Base-by-base conservation (phyloP, 2,888 invertebrate genomes). In the Tinea semifulvella region DNA sequence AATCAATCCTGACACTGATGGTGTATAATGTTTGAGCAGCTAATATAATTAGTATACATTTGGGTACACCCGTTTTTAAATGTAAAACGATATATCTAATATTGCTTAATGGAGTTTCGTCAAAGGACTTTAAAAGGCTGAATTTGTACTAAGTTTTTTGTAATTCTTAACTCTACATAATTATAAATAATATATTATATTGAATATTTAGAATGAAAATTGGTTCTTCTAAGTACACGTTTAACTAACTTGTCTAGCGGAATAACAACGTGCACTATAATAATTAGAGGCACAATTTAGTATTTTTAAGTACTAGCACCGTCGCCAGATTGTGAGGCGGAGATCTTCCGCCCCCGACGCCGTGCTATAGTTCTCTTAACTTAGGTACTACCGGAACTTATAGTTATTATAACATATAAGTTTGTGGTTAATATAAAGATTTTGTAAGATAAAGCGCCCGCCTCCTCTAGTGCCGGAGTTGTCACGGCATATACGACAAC, bases 211-310 rank as follows among this genome's bases (percentile, higher is more conserved):
- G n/a, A n/a, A n/a, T n/a, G n/a, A 31, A 14, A 31, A 31, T 31
- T 31, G 31, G 31, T 31, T 31, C n/a, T n/a, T n/a, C 31, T 31
- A 31, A 31, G n/a, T 31, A 14, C 31, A 31, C n/a, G n/a, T n/a
- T n/a, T n/a, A n/a, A 14, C 5, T 14, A 31, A 27, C n/a, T 31
- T 14, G 11, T 7, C 8, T 7, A 22, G 8, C 11, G 13, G 11
- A 31, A 31, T 22, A 14, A 11, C 14, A 14, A 31, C 5, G 11
- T 11, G 11, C 11, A 22, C 5, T 7, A 14, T 14, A 7, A 31
- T 31, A 7, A n/a, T 13, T 31, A 14, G 5, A 31, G 31, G 31
- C 31, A 31, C 31, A n/a, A 14, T 13, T 7, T 31, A 31, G 14
- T 31, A 31, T 31, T 31, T 22, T 31, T 14, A 31, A n/a, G n/a